Percentiles rank a stretch among this genome's conserved stretches.
These are phyloP conservation scores for Lithosia quadra DNA, from an alignment of 2,888 invertebrate species.

Conservation along the genomic window DNA sequence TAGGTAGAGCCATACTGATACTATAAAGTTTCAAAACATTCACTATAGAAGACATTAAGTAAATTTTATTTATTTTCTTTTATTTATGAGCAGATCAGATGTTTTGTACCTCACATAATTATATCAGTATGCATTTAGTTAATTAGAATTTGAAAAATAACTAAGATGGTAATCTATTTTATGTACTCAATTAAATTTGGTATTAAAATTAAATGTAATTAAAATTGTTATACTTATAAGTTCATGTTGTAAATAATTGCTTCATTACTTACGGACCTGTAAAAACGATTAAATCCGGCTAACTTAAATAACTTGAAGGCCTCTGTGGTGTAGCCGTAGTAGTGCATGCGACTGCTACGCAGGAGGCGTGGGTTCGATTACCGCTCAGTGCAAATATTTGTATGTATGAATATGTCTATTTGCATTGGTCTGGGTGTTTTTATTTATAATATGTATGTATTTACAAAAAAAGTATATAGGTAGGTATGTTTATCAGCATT, in stretches of 20 bases:
- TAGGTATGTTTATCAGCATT: too few relatives aligned
- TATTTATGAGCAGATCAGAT: constrained; percentile 14
- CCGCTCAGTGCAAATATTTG: too few relatives aligned
- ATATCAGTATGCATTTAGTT: constrained; percentile 7
- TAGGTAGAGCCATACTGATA: constrained; percentile 21
- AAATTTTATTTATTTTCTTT: constrained; percentile 21
- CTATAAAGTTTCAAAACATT: constrained; percentile 26
- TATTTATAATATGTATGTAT: too few relatives aligned
- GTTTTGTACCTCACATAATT: neutral
- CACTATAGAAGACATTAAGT: constrained; percentile 11
- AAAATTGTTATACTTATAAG: constrained; percentile 13
- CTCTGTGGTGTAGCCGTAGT: too few relatives aligned
- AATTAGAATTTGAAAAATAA: constrained; percentile 6
- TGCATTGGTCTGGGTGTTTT: too few relatives aligned
- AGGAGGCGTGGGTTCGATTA: too few relatives aligned
- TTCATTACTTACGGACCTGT: constrained; percentile 36
- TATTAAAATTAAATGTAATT: constrained; percentile 13
- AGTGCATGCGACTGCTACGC: too few relatives aligned
- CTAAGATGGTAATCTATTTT: constrained; percentile 1
- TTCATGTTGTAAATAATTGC: constrained; percentile 16
- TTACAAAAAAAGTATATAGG: too few relatives aligned
- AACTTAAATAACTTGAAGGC: too few relatives aligned
- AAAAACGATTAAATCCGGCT: constrained; percentile 30
- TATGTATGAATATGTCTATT: too few relatives aligned
- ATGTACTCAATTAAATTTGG: constrained; percentile 10